phyloP scores from a whole-genome alignment of 2,113 vertebrate species.

The Formicarius rufipectus region DNA sequence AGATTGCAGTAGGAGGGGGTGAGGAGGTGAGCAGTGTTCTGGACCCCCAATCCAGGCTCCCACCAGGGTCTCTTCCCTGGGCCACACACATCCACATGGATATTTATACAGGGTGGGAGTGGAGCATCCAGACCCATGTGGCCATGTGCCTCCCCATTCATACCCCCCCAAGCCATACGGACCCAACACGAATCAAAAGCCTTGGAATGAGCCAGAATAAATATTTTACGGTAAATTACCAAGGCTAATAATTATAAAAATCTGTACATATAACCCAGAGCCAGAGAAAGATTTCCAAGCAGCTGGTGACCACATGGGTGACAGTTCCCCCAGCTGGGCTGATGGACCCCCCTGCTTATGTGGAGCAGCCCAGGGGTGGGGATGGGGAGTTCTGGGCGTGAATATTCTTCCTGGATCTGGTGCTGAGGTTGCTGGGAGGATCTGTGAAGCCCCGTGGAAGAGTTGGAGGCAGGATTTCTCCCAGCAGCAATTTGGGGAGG shows the following conservation, averaged over 20 bases:
- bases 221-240: slow-evolving; percentile 68
- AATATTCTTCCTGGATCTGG: background rate
- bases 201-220: slow-evolving; percentile 58
- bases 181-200: slow-evolving; percentile 33
- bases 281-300: slow-evolving; percentile 52
- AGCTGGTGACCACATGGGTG: slow-evolving; percentile 66
- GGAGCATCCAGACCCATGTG: background rate
- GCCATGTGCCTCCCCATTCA: background rate
- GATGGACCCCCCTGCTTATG: background rate
- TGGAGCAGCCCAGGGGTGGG: background rate
- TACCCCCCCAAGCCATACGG: background rate
- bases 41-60: background rate
- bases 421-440: background rate
- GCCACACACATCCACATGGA: background rate
- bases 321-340: background rate
- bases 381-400: background rate
- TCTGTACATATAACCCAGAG: slow-evolving; percentile 43
- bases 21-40: accelerated
- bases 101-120: background rate
- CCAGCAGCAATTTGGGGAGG: accelerated
- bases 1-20: accelerated
- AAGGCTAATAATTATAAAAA: slow-evolving; percentile 69
- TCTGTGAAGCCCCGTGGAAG: background rate
- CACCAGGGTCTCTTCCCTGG: background rate
- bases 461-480: background rate